A percentile compares a stretch with the other conserved stretches of the same genome.
Evolutionary conservation across 1,140 invertebrate species (phyloP).

Genomic region (Drosophila sp.): DNA sequence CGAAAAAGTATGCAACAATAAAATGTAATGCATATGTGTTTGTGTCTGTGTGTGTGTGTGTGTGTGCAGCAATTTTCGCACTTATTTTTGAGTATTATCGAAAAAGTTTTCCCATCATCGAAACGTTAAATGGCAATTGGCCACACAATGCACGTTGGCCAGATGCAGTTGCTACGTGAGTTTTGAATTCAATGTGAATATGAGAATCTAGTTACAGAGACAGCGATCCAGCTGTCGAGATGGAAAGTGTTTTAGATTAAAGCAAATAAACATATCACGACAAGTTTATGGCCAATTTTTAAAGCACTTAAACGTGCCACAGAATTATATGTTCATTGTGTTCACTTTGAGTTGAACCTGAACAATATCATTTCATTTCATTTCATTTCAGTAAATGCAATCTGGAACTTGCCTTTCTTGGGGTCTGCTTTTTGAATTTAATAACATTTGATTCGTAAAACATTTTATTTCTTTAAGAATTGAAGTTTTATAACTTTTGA

Average conservation of each 20-base stretch:
- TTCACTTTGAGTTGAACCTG: no score
- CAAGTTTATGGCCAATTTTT: constrained; percentile 15
- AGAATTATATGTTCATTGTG: no score
- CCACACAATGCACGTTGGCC: constrained; percentile 61
- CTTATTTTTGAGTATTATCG: constrained; percentile 81
- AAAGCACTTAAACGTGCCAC: constrained; percentile 37
- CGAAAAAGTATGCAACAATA: constrained; percentile 52
- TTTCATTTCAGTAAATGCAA: no score
- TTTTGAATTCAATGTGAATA: constrained; percentile 24
- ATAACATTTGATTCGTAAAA: no score
- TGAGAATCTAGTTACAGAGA: neutral
- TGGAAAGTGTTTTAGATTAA: constrained; percentile 30
- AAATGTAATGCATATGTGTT: constrained; percentile 41
- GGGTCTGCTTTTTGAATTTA: no score
- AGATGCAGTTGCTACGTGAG: constrained; percentile 50
- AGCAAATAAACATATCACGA: neutral
- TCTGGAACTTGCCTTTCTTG: no score
- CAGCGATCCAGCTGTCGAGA: constrained; percentile 1
- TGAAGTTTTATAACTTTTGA: no score
- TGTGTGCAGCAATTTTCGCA: constrained; percentile 66
- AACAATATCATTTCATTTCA: no score
- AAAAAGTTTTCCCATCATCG: constrained; percentile 80
- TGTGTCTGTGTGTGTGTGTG: constrained; percentile 16
- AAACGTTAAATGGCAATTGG: constrained; percentile 65
- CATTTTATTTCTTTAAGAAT: no score